Base-by-base conservation (phyloP, 1,140 invertebrate genomes). In the Bombus consobrinus region DNA sequence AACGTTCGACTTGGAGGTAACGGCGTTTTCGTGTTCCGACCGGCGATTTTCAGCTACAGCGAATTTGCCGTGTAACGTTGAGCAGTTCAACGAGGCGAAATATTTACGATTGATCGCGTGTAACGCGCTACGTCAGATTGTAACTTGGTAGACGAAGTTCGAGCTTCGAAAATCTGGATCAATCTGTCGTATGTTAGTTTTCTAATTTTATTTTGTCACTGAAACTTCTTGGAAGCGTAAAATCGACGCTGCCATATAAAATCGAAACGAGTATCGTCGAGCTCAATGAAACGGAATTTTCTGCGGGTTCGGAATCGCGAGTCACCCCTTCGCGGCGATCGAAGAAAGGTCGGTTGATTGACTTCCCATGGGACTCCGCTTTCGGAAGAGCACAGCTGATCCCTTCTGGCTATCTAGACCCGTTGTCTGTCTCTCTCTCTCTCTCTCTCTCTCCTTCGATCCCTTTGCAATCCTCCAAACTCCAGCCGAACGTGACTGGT, bases 321-420 rank as follows among this genome's bases (percentile, higher is more conserved):
- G 86, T 88, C 88, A 90, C 88, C 88, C 89, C 88, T 87, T 87
- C 89, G 64, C 78, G 74, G 72, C 43, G 66, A 41, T 57, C 62
- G 86, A 88, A 94, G 94, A 95, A 94, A 95, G 91, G 92, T 91
- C 92, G 91, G 92, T 94, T 95, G 95, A 95, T 95, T 95, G 94
- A 95, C 95, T 95, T 94, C 95, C 94, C 95, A 90, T 89, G 94
- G 94, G 94, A 95, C 89, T 93, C 86, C 77, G 93, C 91, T 94
- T 94, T 93, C 88, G 88, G 91, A 94, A 93, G 92, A 93, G 92
- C 92, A 94, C 94, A 95, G 93, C 94, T 95, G 94, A 95, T 94
- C 94, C 94, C 94, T 94, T 43, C 86, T 82, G 83, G 88, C 83
- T 90, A 90, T 90, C 88, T 64, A 57, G 78, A 78, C 69, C 47